A percentile compares a stretch with the other conserved stretches of the same genome.
Conservation (phyloP, 1,140 invertebrate genomes). For the Centruroides vittatus region DNA sequence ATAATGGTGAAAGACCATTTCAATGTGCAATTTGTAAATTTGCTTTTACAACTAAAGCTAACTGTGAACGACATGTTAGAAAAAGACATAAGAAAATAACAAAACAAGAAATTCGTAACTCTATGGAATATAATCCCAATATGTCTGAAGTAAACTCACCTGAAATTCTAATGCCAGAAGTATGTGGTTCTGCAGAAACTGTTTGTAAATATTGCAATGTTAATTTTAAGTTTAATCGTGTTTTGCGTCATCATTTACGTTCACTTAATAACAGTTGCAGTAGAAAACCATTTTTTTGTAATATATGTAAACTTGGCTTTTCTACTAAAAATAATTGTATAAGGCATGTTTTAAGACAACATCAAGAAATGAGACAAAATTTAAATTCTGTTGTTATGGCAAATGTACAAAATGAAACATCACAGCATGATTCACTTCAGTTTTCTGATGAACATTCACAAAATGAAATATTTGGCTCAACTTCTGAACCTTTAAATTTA, state of each 20-base stretch:
- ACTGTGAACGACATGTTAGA: conserved; percentile 50
- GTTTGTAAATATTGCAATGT: conserved; percentile 34
- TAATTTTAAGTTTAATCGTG: conserved; percentile 33
- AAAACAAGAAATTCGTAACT: conserved; percentile 30
- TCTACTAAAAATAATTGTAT: conserved; percentile 33
- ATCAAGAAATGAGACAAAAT: conserved; percentile 25
- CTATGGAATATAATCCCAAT: conserved; percentile 22
- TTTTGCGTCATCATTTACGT: conserved; percentile 31
- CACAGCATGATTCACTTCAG: neutral
- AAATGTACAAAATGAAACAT: neutral
- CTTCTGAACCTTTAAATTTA: too few relatives aligned
- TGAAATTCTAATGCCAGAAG: conserved; percentile 6
- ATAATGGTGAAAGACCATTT: conserved; percentile 88
- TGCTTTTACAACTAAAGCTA: conserved; percentile 89
- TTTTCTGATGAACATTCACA: neutral
- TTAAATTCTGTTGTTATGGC: conserved; percentile 20
- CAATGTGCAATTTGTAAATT: conserved; percentile 87
- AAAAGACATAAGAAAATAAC: conserved; percentile 69
- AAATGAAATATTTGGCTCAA: neutral
- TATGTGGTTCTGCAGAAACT: conserved; percentile 23
- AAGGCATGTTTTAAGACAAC: conserved; percentile 32
- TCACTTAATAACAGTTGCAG: conserved; percentile 28
- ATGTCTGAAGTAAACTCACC: conserved; percentile 13
- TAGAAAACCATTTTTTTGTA: conserved; percentile 31
- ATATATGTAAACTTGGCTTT: conserved; percentile 29